Conservation (phyloP, 2,888 invertebrate genomes). For the Spodoptera picta region DNA sequence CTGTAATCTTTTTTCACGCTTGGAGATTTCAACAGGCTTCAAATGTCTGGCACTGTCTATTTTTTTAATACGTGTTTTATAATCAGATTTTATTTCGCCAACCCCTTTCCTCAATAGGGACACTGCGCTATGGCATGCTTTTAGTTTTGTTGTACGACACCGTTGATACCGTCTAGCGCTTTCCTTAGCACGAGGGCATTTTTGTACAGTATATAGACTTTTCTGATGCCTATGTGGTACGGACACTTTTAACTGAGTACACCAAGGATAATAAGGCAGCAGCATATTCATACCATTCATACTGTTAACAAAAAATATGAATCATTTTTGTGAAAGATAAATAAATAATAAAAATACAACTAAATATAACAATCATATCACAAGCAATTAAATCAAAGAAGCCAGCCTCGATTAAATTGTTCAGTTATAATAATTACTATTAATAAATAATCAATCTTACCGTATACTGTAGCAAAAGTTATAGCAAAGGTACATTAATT, state of each 20-base stretch:
- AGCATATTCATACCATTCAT: conserved; percentile 9
- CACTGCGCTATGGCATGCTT: conserved; percentile 33
- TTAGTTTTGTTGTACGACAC: conserved; percentile 22
- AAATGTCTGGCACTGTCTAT: conserved; percentile 6
- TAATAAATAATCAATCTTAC: conserved; percentile 30
- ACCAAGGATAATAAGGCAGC: conserved; percentile 9
- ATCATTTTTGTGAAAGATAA: not conserved
- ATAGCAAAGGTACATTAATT: not conserved
- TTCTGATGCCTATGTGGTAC: conserved; percentile 19
- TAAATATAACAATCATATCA: not conserved
- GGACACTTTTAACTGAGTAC: conserved; percentile 19
- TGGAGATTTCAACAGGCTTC: conserved; percentile 14
- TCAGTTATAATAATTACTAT: not conserved
- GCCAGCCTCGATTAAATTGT: conserved; percentile 27
- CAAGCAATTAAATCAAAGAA: conserved; percentile 31
- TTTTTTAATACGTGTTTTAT: conserved; percentile 11
- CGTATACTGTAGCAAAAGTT: conserved; percentile 8
- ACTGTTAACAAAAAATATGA: conserved; percentile 27
- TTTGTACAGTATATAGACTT: conserved; percentile 10
- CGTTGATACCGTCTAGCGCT: conserved; percentile 21
- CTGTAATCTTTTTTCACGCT: conserved; percentile 32
- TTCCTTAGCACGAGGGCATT: conserved; percentile 18
- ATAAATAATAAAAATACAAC: not conserved
- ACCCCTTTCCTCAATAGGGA: conserved; percentile 17
- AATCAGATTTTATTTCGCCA: conserved; percentile 5